Conservation (phyloP, 2,888 invertebrate species). For the Sinhomidia bicolor region DNA sequence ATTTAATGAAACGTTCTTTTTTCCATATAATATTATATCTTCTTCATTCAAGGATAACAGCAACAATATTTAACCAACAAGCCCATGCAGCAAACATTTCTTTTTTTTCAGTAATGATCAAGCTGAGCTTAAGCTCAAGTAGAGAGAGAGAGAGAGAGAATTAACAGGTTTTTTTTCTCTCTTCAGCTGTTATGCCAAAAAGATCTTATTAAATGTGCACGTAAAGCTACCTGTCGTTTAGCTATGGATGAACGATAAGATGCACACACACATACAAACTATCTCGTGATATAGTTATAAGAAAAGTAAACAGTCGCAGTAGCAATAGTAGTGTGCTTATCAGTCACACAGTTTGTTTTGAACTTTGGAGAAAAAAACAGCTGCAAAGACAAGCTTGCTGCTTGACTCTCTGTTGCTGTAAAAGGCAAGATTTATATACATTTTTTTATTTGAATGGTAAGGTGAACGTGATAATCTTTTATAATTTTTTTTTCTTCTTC, state of each 20-base stretch:
- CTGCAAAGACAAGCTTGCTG: not conserved
- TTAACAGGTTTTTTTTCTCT: constrained; percentile 59
- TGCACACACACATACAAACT: too few relatives aligned
- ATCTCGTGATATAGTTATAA: not conserved
- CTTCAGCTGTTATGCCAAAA: not conserved
- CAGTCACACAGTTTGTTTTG: not conserved
- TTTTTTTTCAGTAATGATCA: too few relatives aligned
- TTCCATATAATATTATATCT: too few relatives aligned
- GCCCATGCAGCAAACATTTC: not conserved
- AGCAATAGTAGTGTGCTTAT: not conserved
- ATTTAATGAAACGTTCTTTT: too few relatives aligned
- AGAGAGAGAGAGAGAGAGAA: too few relatives aligned
- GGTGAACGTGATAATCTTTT: not conserved
- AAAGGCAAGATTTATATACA: constrained; percentile 46
- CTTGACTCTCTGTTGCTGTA: constrained; percentile 38
- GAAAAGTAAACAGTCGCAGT: not conserved
- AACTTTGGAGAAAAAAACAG: not conserved
- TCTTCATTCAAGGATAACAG: not conserved
- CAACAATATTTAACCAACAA: constrained; percentile 22
- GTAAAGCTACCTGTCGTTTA: too few relatives aligned
- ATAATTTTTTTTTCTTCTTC: not conserved
- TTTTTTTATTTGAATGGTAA: not conserved
- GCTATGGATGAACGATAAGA: too few relatives aligned
- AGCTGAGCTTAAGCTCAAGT: constrained; percentile 44
- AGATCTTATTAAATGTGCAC: too few relatives aligned